phyloP scores from a whole-genome alignment of 1,140 invertebrate genomes.

The Fopius arisanus region DNA sequence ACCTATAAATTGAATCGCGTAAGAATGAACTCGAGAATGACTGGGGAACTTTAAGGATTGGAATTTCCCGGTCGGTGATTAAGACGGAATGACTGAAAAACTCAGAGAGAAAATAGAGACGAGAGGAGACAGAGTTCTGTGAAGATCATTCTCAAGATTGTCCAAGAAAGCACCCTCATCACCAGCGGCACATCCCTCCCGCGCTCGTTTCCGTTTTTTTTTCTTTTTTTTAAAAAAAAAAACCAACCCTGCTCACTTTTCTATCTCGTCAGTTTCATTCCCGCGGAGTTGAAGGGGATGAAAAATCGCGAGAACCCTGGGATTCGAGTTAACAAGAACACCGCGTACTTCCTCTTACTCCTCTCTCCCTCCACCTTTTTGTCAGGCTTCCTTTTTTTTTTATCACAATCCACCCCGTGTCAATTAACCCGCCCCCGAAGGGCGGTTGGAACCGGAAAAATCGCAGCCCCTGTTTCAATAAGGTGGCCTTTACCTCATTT shows the following conservation, averaged over 20 bases:
- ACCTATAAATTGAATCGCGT: too few relatives aligned
- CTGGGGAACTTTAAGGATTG: not conserved
- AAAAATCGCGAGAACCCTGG: conserved; percentile 58
- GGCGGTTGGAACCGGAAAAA: conserved; percentile 55
- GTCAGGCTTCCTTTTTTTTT: conserved; percentile 29
- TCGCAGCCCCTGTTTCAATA: conserved; percentile 66
- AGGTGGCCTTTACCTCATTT: conserved; percentile 66
- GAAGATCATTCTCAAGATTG: conserved; percentile 51
- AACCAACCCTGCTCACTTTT: conserved; percentile 15
- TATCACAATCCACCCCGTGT: conserved; percentile 52
- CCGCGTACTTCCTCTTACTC: conserved; percentile 42
- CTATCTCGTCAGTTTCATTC: conserved; percentile 45
- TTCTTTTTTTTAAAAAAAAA: too few relatives aligned
- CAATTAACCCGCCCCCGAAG: conserved; percentile 62
- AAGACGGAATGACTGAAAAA: not conserved
- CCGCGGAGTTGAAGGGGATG: conserved; percentile 47
- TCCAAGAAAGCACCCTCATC: conserved; percentile 43
- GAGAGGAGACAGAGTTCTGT: not conserved
- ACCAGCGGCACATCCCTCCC: not conserved
- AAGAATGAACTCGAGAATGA: too few relatives aligned
- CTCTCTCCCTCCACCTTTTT: conserved; percentile 11
- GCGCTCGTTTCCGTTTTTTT: conserved; percentile 7
- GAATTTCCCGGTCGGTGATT: not conserved
- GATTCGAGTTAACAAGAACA: conserved; percentile 66
- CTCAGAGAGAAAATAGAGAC: not conserved